Conservation (phyloP, 2,888 invertebrate species). For the Elmis aenea region DNA sequence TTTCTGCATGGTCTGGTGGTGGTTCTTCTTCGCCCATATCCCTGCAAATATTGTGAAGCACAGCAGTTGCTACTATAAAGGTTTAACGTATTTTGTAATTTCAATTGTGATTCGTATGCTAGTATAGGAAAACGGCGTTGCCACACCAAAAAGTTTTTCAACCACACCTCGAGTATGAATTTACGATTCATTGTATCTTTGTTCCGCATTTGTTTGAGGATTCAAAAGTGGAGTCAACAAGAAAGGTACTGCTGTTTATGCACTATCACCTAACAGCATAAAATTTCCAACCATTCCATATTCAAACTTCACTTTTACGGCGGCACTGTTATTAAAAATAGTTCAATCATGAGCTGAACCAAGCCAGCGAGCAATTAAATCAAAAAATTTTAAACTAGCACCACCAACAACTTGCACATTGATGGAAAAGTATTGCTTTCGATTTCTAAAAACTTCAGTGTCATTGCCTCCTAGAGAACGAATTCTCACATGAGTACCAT, state of each 20-base stretch:
- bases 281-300: too few species aligned
- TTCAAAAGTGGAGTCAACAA: conserved; percentile 18
- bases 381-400: conserved; percentile 15
- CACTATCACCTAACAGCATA: too few species aligned
- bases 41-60: too few species aligned
- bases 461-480: conserved; percentile 21
- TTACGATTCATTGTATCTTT: conserved; percentile 15
- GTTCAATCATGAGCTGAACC: conserved; percentile 5
- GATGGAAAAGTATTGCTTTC: conserved; percentile 24
- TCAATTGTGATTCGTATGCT: too few species aligned
- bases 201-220: conserved; percentile 11
- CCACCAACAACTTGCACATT: conserved; percentile 25
- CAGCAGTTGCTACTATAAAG: conserved; percentile 5
- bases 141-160: conserved; percentile 18
- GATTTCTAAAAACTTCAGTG: conserved; percentile 22
- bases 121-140: too few species aligned
- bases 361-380: conserved; percentile 7
- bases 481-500: conserved; percentile 28
- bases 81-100: conserved; percentile 4
- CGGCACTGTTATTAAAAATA: too few species aligned
- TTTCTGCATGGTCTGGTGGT: too few species aligned
- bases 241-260: conserved; percentile 8
- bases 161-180: conserved; percentile 16
- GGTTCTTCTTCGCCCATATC: too few species aligned
- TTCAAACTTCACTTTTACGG: too few species aligned